A percentile compares a stretch with the other conserved stretches of the same genome.
Evolutionary conservation across 2,797 vertebrate species (phyloP).

Genomic region (Sibirionetta formosa): DNA sequence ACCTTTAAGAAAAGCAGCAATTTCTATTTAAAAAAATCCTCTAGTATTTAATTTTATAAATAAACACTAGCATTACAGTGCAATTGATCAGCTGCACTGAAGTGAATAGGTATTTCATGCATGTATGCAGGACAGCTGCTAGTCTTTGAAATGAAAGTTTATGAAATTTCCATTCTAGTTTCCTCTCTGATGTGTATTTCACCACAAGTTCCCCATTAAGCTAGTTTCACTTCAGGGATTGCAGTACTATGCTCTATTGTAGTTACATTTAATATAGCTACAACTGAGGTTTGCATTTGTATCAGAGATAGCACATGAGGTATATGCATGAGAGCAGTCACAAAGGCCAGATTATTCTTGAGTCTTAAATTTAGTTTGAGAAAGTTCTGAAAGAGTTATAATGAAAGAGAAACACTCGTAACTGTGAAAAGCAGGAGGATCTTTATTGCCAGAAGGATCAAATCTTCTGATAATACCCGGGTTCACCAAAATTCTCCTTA

Average conservation of each 20-base stretch:
- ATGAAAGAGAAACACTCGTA: not conserved
- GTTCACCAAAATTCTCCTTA: not conserved
- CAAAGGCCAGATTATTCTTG: rapidly evolving
- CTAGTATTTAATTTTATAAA: not conserved
- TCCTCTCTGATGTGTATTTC: not conserved
- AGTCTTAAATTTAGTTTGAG: not conserved
- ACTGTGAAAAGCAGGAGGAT: not conserved
- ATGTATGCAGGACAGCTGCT: not conserved
- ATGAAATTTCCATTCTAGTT: not conserved
- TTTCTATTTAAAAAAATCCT: not conserved
- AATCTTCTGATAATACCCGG: not conserved
- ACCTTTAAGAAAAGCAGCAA: not conserved
- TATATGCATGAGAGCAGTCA: not conserved
- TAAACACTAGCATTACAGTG: not conserved
- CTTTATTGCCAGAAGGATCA: not conserved
- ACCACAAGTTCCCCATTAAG: not conserved
- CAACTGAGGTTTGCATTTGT: not conserved
- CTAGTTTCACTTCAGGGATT: not conserved
- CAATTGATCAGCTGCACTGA: not conserved
- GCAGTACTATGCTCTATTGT: not conserved
- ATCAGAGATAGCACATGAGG: not conserved
- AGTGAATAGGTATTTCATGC: not conserved
- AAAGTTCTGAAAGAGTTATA: not conserved
- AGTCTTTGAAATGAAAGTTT: not conserved
- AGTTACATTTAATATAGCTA: not conserved